Conservation (phyloP, 1,140 invertebrate genomes). For the Macrosteles quadrilineatus region DNA sequence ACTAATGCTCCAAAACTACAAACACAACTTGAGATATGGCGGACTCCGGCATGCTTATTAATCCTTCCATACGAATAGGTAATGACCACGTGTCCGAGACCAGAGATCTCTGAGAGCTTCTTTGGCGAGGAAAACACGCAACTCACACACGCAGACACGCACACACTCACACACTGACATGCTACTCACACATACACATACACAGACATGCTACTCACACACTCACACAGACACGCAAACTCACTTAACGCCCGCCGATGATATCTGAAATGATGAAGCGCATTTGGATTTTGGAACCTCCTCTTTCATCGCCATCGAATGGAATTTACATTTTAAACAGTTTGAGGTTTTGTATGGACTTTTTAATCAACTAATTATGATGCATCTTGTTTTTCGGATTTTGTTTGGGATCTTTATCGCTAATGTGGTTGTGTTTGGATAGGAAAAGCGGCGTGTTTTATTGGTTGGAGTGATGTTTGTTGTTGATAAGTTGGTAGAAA, state of each 20-base stretch:
- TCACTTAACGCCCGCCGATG: background rate
- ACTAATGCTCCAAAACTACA: background rate
- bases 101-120: background rate
- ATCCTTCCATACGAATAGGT: constrained; percentile 1
- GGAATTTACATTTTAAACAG: background rate
- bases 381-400: too few species aligned
- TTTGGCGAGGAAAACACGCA: background rate
- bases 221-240: background rate
- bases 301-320: background rate
- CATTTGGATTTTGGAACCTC: background rate
- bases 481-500: too few species aligned
- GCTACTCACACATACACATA: background rate
- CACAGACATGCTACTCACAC: background rate
- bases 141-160: background rate
- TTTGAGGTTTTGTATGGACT: too few species aligned
- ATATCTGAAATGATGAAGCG: constrained; percentile 8
- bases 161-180: background rate
- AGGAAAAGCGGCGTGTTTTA: too few species aligned
- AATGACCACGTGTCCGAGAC: background rate
- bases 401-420: too few species aligned
- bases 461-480: too few species aligned
- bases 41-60: background rate
- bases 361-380: too few species aligned
- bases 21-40: constrained; percentile 2
- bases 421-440: too few species aligned